phyloP scores from a whole-genome alignment of 2,797 vertebrate genomes.

The Geotria australis region DNA sequence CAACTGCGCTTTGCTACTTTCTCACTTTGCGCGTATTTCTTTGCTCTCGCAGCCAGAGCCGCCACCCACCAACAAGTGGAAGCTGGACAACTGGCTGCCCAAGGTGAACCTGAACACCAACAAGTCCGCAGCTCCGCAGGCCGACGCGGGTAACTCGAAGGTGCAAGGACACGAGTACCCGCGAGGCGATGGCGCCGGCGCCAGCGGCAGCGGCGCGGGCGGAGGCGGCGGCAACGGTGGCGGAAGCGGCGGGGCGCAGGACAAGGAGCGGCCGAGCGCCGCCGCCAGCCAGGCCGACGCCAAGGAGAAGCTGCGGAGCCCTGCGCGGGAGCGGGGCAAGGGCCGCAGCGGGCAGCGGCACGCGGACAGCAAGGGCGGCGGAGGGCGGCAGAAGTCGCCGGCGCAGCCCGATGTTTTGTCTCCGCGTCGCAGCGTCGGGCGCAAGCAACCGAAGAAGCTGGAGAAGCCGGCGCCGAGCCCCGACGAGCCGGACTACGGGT shows the following conservation, averaged over 20 bases:
- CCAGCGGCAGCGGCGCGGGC: constrained; percentile 22
- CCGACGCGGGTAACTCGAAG: not conserved
- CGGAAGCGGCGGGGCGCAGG: no score
- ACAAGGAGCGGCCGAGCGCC: no score
- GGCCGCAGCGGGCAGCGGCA: constrained; percentile 40
- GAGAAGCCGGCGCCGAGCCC: constrained; percentile 32
- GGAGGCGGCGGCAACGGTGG: no score
- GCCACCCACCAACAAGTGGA: constrained; percentile 79
- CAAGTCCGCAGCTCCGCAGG: constrained; percentile 10
- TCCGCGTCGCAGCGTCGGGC: constrained; percentile 45
- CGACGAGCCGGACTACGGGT: not conserved
- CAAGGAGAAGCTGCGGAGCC: constrained; percentile 28
- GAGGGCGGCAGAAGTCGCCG: constrained; percentile 70
- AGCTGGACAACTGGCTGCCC: constrained; percentile 91
- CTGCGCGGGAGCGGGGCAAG: constrained; percentile 40
- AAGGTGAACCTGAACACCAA: constrained; percentile 53
- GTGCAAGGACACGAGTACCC: constrained; percentile 42
- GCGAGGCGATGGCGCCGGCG: constrained; percentile 44
- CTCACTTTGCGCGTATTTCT: not conserved
- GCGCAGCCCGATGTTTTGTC: constrained; percentile 36
- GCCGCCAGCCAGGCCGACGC: not conserved
- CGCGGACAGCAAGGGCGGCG: constrained; percentile 35
- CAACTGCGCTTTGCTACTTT: no score
- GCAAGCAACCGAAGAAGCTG: constrained; percentile 84
- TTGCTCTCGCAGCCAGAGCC: constrained; percentile 40